Evolutionary conservation across 2,888 invertebrate genomes (phyloP), one percentile per base, ranked within the genome.

Genomic region (Apantesis nais): DNA sequence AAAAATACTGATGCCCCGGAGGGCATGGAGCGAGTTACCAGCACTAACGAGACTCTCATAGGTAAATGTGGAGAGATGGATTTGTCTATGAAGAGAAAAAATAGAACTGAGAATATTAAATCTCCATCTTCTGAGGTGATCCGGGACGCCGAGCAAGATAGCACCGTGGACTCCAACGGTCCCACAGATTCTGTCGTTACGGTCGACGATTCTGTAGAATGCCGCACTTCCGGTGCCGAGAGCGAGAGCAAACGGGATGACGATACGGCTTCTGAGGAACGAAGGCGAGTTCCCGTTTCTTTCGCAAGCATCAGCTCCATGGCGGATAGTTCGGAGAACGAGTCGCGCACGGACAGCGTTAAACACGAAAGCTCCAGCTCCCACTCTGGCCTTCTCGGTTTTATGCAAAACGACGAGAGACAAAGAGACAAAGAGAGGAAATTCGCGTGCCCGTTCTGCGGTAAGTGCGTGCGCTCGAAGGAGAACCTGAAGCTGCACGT

Each of bases 401-500:
- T 97, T 82, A 90, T 97, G 85, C 96, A 97, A 70, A 96, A 96
- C 71, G 94, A 94, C 72, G 94, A 94, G 37, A 86, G 94, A 66
- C 93, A 93, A 74, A 85, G 93, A 66, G 97, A 97, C 85, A 95
- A 97, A 64, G 97, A 97, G 86, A 95, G 97, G 74, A 96, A 97
- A 72, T 98, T 98, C 90, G 98, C 98, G 44, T 98, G 98, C 86
- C 98, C 98, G 0, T 98, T 98, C 88, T 98, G 98, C 90, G 98
- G 98, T 66, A 98, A 98, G 89, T 98, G 98, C 89, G 98, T 98
- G 58, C 96, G 98, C 70, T 98, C 98, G 64, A 98, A 98, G 92
- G 98, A 98, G 93, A 98, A 98, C 89, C 95, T 98, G 68, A 98
- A 98, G 91, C 93, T 98, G 79, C 98, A 98, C 91, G 98, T 98